Evolutionary conservation across 2,888 invertebrate species (phyloP), one percentile per base, ranked within the genome.

Genomic region (Mesoligia furuncula): DNA sequence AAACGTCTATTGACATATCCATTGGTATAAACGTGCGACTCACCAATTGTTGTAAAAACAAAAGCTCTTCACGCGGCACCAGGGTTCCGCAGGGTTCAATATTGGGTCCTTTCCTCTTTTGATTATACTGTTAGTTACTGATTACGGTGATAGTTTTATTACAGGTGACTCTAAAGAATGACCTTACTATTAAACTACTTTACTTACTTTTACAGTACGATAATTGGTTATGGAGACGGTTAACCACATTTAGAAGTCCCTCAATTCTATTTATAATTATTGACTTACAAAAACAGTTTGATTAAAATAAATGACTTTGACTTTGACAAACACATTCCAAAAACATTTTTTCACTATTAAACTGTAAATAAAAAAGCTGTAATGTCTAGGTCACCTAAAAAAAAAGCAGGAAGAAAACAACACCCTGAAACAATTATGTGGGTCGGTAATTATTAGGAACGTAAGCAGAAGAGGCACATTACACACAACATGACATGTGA

Each of bases 341-440:
- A 54, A 54, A 68, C 9, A 20, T 70, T 24, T 85, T 75, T 75
- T 75, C 31, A 39, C 72, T 31, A 83, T 45, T 68, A 67, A 65
- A 74, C 24, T 71, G 15, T 36, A 39, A 81, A 54, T 66, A 73
- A 73, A 57, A 11, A 42, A 42, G 5, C 36, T 69, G 54, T 31
- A 15, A 68, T 36, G 15, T 68, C 27, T 59, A 73, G 73, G 62
- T 71, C 73, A 77, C 24, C 59, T 67, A 9, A 66, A 82, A 86
- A 88, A 87, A 77, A 72, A 67, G 20, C 54, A 82, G 79, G 88
- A 88, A 85, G 80, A 87, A 82, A 80, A 74, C 71, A 81, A 68
- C 62, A 36, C 67, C 64, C 73, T 67, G 13, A 64, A 67, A 70
- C 54, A 45, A 66, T 75, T 31, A 86, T 83, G 83, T 85, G 75